Percentiles rank a stretch among this genome's conserved stretches.
phyloP scores from a whole-genome alignment of 2,888 invertebrate species.

The Laothoe populi region DNA sequence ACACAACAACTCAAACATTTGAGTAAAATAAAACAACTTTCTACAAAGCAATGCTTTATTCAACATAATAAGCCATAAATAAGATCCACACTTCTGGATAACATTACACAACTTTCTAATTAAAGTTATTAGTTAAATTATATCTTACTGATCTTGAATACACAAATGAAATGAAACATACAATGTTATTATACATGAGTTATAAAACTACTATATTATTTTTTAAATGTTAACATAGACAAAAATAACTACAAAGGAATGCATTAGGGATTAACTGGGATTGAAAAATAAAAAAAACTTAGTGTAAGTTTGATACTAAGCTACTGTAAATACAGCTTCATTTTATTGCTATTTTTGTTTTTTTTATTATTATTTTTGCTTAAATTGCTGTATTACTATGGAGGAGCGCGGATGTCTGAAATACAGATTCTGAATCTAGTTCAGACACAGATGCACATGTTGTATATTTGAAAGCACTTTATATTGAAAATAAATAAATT shows the following conservation, averaged over 20 bases:
- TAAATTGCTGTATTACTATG: too few relatives aligned
- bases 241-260: constrained; percentile 14
- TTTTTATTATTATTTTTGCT: too few relatives aligned
- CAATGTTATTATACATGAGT: background rate
- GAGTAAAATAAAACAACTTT: background rate
- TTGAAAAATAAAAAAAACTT: too few relatives aligned
- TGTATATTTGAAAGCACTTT: too few relatives aligned
- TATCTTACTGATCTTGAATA: constrained; percentile 12
- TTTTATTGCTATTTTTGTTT: background rate
- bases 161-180: background rate
- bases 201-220: background rate
- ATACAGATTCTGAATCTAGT: too few relatives aligned
- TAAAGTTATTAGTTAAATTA: background rate
- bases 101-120: constrained; percentile 31
- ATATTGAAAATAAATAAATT: too few relatives aligned
- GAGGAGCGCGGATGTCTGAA: too few relatives aligned
- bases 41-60: constrained; percentile 47
- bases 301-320: background rate
- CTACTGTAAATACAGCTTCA: constrained; percentile 1
- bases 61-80: constrained; percentile 45
- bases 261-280: background rate
- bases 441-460: too few relatives aligned
- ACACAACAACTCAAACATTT: too few relatives aligned
- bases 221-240: background rate
- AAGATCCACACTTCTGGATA: constrained; percentile 42